Base-by-base conservation (phyloP, 2,113 vertebrate species). In the Prietella phreatophila region DNA sequence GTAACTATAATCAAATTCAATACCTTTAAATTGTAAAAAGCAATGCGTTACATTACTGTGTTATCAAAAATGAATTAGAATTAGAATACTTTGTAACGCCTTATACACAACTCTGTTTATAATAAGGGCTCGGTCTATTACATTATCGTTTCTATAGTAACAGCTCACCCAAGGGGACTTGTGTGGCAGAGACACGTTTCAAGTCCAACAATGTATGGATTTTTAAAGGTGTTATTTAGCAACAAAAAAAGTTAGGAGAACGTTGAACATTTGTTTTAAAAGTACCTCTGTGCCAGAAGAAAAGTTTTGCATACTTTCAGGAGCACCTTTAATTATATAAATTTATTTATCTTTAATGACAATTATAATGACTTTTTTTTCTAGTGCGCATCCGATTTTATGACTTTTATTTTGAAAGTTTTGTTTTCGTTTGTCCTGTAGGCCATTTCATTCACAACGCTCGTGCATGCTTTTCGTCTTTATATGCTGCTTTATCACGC, bases 351-450 rank as follows among this genome's bases (percentile, higher is more conserved):
- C 10, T 63, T 27, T 63, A 63, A 47, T 47, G 5, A 47, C 5
- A 47, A 50, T 50, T 50, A 47, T 71, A 5, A 69, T 39, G 33
- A 20, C 69, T 73, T 17, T 17, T 19, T n/a, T 19, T 50, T 30
- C 0, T 53, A 6, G 17, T 33, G 17, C n/a, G 8, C 30, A 17
- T 60, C 30, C 2, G 2, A 30, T n/a, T 22, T 58, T 19, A 30
- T 25, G 79, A 60, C 79, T 82, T 82, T 82, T 82, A 82, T 82
- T 82, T 36, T 82, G 79, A 0, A 58, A 36, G 19, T 11, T 82
- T 55, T 33, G n/a, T 60, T 81, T 58, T n/a, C 47, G 75, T 27
- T 53, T 78, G 8, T 0, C 47, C 1, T 8, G 13, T 36, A 17
- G 27, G 14, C 76, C 47, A 79, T 30, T 79, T 55, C 25, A n/a